These are phyloP conservation scores for Cynaeus angustus DNA, from an alignment of 2,888 invertebrate genomes.

Conservation along the genomic window DNA sequence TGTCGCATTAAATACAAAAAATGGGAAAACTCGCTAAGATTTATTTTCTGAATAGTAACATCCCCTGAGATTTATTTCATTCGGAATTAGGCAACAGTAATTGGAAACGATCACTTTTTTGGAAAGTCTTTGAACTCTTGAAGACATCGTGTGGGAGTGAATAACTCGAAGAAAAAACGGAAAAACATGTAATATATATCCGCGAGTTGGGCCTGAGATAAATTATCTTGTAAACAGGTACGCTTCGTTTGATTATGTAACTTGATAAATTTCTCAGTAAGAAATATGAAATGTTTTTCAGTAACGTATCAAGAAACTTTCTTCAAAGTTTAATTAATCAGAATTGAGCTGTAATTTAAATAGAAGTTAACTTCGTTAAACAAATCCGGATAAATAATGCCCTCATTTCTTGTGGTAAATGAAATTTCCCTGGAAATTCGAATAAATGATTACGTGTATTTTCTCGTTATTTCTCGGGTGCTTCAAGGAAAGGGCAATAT, in stretches of 20 bases:
- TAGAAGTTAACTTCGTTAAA: background rate
- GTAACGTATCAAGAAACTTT: background rate
- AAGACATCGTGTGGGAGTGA: conserved; percentile 7
- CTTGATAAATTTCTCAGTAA: conserved; percentile 21
- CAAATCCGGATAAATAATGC: conserved; percentile 23
- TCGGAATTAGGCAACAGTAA: conserved; percentile 33
- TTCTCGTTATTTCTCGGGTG: conserved; percentile 19
- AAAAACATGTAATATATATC: conserved; percentile 28
- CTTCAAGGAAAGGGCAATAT: background rate
- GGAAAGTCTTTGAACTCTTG: conserved; percentile 8
- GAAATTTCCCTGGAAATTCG: conserved; percentile 17
- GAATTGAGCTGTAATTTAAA: background rate
- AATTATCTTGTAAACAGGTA: conserved; percentile 12
- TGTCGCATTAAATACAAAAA: conserved; percentile 18
- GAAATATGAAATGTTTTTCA: conserved; percentile 19
- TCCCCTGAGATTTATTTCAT: conserved; percentile 22
- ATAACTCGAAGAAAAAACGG: conserved; percentile 19
- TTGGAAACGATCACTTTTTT: conserved; percentile 13
- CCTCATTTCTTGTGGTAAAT: conserved; percentile 19
- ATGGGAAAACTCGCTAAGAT: background rate
- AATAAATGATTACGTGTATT: conserved; percentile 25
- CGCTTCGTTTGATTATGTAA: conserved; percentile 18
- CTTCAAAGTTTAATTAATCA: conserved; percentile 3
- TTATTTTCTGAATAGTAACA: conserved; percentile 19
- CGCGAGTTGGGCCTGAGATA: background rate